Conservation (phyloP, 1,140 invertebrate genomes). For the Drosophila murphyi region DNA sequence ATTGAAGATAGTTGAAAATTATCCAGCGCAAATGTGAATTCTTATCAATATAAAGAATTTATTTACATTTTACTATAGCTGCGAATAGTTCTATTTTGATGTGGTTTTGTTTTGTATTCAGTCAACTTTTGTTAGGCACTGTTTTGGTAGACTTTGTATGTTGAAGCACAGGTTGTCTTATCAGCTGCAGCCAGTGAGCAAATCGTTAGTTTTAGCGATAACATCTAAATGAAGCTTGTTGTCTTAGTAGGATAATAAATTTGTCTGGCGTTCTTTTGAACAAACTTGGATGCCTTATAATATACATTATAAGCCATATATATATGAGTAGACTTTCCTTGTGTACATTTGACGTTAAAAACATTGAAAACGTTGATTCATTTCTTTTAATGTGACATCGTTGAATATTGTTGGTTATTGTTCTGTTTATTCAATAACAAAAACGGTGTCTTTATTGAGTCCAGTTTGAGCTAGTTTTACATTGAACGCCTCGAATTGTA, state of each 20-base stretch:
- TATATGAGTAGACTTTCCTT: no score
- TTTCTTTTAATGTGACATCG: background rate
- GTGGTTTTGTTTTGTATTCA: no score
- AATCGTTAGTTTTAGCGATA: background rate
- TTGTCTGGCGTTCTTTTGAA: background rate
- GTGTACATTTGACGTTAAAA: background rate
- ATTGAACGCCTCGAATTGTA: constrained; percentile 5
- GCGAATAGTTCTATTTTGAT: no score
- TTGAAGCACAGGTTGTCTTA: background rate
- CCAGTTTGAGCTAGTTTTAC: constrained; percentile 15
- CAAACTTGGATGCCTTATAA: background rate
- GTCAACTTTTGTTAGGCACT: no score
- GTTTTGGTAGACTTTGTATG: no score
- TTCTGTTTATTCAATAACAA: background rate
- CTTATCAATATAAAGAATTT: no score
- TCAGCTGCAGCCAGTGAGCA: background rate
- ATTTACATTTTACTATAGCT: no score
- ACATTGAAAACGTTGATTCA: no score
- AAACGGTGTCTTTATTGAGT: constrained; percentile 10
- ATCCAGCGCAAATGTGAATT: no score
- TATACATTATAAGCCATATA: no score
- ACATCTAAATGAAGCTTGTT: background rate
- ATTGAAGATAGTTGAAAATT: no score
- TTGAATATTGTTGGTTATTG: background rate
- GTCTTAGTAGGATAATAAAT: background rate